Evolutionary conservation across 2,888 invertebrate species (phyloP).

Genomic region (Girardia tigrina): DNA sequence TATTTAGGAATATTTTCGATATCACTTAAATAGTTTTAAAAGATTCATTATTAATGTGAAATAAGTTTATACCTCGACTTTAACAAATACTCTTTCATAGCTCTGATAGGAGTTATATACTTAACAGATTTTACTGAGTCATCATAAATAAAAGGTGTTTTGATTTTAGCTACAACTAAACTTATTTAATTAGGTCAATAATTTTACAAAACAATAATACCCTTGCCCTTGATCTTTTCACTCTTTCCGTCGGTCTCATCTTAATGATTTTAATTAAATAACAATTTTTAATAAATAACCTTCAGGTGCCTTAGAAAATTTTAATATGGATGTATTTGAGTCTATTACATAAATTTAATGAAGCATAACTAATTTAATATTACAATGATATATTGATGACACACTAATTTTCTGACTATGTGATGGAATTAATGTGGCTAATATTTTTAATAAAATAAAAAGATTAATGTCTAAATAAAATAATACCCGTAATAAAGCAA

Average conservation of each 20-base stretch:
- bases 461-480: neutral
- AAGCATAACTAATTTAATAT: too few relatives aligned
- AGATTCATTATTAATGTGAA: neutral
- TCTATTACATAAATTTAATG: neutral
- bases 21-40: slow-evolving; percentile 53
- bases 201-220: neutral
- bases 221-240: neutral
- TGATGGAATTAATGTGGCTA: neutral
- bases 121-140: slow-evolving; percentile 55
- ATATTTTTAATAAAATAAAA: neutral
- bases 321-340: neutral
- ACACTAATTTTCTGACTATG: too few relatives aligned
- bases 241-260: neutral
- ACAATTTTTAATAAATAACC: neutral
- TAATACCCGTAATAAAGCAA: neutral
- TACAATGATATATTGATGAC: too few relatives aligned
- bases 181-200: neutral
- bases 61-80: slow-evolving; percentile 57
- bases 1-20: slow-evolving; percentile 72
- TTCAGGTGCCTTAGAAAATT: neutral
- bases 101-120: slow-evolving; percentile 78
- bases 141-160: slow-evolving; percentile 31
- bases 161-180: slow-evolving; percentile 30
- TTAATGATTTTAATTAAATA: neutral
- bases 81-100: slow-evolving; percentile 77